Percentiles rank a stretch among this genome's conserved stretches.
These are phyloP conservation scores for Cuniculus paca DNA, from an alignment of 2,797 vertebrate species.

Conservation along the genomic window DNA sequence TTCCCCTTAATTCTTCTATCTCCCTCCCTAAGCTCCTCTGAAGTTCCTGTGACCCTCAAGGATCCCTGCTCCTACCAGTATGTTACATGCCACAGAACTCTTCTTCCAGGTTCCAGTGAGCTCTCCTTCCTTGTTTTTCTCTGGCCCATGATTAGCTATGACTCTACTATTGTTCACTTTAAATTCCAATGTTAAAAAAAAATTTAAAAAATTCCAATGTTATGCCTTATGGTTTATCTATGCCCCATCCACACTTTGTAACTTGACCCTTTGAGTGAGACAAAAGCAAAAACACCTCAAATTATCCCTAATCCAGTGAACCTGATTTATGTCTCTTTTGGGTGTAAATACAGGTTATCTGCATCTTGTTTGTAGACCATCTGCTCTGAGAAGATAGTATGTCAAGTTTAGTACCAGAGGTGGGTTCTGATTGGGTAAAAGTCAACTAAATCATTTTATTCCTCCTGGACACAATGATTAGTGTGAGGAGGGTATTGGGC, in stretches of 20 bases:
- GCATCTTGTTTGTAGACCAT: background rate
- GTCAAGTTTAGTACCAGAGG: background rate
- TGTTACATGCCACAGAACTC: background rate
- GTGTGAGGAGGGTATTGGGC: background rate
- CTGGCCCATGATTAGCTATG: background rate
- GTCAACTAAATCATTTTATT: background rate
- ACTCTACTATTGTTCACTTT: background rate
- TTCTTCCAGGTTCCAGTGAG: background rate
- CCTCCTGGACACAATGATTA: background rate
- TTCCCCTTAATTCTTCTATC: no score
- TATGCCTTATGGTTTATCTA: background rate
- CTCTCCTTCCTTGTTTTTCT: background rate
- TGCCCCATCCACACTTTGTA: background rate
- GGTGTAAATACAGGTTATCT: background rate
- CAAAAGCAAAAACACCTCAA: background rate
- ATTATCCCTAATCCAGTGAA: background rate
- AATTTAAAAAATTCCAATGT: background rate
- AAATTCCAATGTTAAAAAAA: background rate
- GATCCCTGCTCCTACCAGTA: background rate
- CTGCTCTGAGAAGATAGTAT: constrained; percentile 22
- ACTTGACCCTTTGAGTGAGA: background rate
- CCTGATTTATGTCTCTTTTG: background rate
- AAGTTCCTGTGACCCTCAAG: background rate
- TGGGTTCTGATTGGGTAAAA: background rate
- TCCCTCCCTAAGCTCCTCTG: background rate